Conservation (phyloP, 2,888 invertebrate species). For the Melanostoma mellinum region DNA sequence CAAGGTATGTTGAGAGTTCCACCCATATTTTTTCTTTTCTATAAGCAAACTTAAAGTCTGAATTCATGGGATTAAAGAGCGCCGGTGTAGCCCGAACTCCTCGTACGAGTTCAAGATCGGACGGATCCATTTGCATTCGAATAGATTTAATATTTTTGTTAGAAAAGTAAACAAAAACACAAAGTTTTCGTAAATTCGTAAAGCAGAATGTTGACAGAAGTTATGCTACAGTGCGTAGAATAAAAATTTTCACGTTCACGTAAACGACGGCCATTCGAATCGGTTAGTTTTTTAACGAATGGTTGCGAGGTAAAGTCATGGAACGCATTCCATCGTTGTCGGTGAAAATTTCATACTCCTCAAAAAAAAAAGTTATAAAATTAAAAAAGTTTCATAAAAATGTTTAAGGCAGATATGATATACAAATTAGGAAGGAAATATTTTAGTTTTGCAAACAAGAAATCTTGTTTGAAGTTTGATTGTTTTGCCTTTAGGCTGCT, state of each 20-base stretch:
- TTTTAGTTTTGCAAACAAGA: too few relatives aligned
- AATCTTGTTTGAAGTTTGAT: too few relatives aligned
- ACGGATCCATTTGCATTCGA: constrained; percentile 51
- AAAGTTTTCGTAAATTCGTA: constrained; percentile 43
- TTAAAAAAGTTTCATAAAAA: too few relatives aligned
- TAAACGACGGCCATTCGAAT: background rate
- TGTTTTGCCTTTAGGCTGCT: too few relatives aligned
- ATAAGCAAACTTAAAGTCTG: constrained; percentile 79
- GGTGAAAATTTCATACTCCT: too few relatives aligned
- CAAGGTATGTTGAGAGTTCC: constrained; percentile 77
- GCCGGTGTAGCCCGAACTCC: constrained; percentile 78
- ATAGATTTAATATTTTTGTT: background rate
- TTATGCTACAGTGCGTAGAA: constrained; percentile 49
- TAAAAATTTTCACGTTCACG: constrained; percentile 44
- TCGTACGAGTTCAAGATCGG: constrained; percentile 78
- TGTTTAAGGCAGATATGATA: too few relatives aligned
- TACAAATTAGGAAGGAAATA: too few relatives aligned
- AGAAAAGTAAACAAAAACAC: constrained; percentile 35
- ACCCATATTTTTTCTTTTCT: constrained; percentile 80
- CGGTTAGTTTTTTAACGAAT: constrained; percentile 25
- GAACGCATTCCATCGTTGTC: too few relatives aligned
- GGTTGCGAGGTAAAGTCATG: background rate
- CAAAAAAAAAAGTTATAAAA: background rate
- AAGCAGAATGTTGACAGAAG: constrained; percentile 33
- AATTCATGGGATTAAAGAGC: constrained; percentile 80